Percentiles rank a stretch among this genome's conserved stretches.
These are phyloP conservation scores for Cheilosia pagana DNA, from an alignment of 2,888 invertebrate species.

Conservation along the genomic window DNA sequence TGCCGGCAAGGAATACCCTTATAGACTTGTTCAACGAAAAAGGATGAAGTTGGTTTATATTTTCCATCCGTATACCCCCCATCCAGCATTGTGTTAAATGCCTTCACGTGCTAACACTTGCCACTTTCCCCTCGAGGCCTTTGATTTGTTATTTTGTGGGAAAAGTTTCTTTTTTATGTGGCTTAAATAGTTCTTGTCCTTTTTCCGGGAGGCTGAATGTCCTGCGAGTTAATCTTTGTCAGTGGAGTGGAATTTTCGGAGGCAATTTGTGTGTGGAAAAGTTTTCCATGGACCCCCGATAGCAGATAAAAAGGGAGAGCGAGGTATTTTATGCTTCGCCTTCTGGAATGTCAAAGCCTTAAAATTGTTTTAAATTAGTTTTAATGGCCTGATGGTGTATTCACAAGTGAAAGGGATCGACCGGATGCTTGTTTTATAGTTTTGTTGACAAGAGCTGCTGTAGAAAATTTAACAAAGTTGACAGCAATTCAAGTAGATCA, in stretches of 20 bases:
- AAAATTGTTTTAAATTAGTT: constrained; percentile 60
- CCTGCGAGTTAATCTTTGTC: constrained; percentile 1
- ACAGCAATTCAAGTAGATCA: not conserved
- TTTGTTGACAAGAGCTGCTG: constrained; percentile 40
- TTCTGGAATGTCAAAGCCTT: constrained; percentile 35
- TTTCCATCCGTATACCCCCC: constrained; percentile 4
- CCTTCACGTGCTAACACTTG: constrained; percentile 42
- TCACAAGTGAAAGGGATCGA: constrained; percentile 13
- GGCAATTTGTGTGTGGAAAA: constrained; percentile 21
- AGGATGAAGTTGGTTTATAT: constrained; percentile 1
- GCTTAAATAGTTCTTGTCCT: constrained; percentile 21
- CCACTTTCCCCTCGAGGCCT: not conserved
- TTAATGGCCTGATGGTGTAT: constrained; percentile 11
- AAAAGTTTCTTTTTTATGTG: constrained; percentile 17
- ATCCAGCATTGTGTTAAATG: constrained; percentile 20
- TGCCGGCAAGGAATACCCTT: not conserved
- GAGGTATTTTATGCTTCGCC: not conserved
- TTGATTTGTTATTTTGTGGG: constrained; percentile 22
- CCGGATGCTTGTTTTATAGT: constrained; percentile 54
- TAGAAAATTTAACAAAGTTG: constrained; percentile 18
- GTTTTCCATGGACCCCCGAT: not conserved
- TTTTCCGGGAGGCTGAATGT: not conserved
- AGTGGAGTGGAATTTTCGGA: constrained; percentile 3
- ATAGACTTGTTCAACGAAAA: not conserved
- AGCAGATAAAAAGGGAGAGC: not conserved